Base-by-base conservation (phyloP, 2,113 vertebrate genomes). In the Lota lota region DNA sequence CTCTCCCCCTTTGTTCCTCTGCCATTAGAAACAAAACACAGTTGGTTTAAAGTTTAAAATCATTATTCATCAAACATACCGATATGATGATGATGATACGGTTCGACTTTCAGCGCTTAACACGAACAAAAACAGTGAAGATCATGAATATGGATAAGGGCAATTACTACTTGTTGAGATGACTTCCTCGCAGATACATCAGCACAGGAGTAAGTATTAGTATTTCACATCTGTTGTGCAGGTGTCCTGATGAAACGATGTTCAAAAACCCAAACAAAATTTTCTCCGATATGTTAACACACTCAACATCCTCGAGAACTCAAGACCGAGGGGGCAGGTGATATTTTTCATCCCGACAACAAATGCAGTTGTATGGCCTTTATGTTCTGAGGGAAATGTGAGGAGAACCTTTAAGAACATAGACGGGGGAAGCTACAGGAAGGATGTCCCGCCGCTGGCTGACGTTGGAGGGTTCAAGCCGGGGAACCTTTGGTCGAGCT, bases 401-500 rank as follows among this genome's bases (percentile, higher is more conserved):
- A 36, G 57, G 17, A 22, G 22, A 33, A 67, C 17, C 11, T n/a
- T 6, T 36, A 56, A 54, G 57, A 69, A 54, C 54, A 62, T 57
- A 17, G 61, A 11, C 20, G 68, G 66, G 24, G 21, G 53, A 18
- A 14, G n/a, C 65, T 62, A 58, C 67, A 18, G 15, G 67, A 70
- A 67, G 56, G 2, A 19, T 12, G 82, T 78, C 78, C 80, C 80
- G 57, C 83, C 81, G 10, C 40, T 8, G 10, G 76, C 83, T 83
- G 69, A 84, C 92, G 92, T 2, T 88, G 40, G 91, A 93, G 28
- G 93, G 94, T 0, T 90, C 92, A 8, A 47, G 40, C 40, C 6
- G 40, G 69, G 93, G 85, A 80, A 93, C 94, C 82, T 92, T 94
- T 86, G 93, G 91, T 83, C 95, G 92, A 87, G 88, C 72, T 58